Percentiles rank a stretch among this genome's conserved stretches.
Evolutionary conservation across 2,888 invertebrate genomes (phyloP).

Genomic region (Cybosia mesomella): DNA sequence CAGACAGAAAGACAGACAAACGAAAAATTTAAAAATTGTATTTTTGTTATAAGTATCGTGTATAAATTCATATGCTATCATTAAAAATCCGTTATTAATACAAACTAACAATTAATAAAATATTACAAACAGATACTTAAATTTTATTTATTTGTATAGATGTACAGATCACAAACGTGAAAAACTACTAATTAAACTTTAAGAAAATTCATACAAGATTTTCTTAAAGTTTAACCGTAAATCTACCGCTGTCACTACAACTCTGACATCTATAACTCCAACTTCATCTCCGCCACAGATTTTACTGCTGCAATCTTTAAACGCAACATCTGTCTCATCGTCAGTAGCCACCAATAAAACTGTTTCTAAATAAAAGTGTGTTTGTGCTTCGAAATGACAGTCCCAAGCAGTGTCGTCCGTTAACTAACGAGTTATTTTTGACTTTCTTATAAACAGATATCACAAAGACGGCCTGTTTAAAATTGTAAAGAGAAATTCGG

Average conservation of each 20-base stretch:
- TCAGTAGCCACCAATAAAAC: constrained; percentile 45
- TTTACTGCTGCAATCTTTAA: constrained; percentile 20
- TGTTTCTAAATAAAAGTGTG: constrained; percentile 47
- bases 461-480: constrained; percentile 39
- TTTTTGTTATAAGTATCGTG: no score
- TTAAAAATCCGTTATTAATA: no score
- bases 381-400: constrained; percentile 27
- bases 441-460: constrained; percentile 45
- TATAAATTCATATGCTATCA: no score
- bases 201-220: no score
- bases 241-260: background rate
- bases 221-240: background rate
- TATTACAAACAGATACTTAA: no score
- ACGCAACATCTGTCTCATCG: constrained; percentile 23
- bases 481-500: constrained; percentile 36
- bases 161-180: background rate
- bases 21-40: no score
- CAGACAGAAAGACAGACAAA: no score
- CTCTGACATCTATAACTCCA: background rate
- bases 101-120: no score
- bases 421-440: constrained; percentile 48
- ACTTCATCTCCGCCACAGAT: constrained; percentile 5
- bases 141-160: no score
- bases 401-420: constrained; percentile 30
- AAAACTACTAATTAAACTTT: no score